Base-by-base conservation (phyloP, 2,888 invertebrate species). In the Philereme vetulata region DNA sequence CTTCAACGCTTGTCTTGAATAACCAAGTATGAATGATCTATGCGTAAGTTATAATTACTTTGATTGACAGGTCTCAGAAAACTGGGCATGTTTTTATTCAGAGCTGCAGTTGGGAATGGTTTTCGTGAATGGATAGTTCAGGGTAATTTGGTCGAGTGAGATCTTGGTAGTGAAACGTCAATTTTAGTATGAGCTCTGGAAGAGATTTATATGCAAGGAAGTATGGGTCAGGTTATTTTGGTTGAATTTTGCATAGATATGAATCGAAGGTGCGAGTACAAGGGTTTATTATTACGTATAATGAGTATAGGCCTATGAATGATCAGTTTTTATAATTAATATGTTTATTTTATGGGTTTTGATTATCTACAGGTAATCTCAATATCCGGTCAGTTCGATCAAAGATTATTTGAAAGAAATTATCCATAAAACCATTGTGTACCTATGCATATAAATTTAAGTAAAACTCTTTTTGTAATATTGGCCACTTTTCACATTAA, bases 221-320 rank as follows among this genome's bases (percentile, higher is more conserved):
- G 8, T 3, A n/a, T 7, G 59, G 74, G 36, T 73, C 71, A 65
- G 48, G 51, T 50, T 55, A 66, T 49, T 40, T 4, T 67, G 61
- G 69, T 3, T 0, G 0, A 0, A n/a, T 64, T 74, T 74, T 57
- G 54, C 67, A 74, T 74, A 70, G 74, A 72, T 76, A 59, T 62
- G 58, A 64, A 71, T 63, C 69, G 54, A 67, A 74, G 75, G 78
- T 80, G 83, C 74, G 65, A 72, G 63, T 66, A 77, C 72, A 76
- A 60, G 45, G 11, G 42, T 44, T 8, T 36, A 6, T 36, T 8
- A 33, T 32, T 9, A n/a, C 58, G 68, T 53, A 67, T 70, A 67
- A 77, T 74, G 66, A 69, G 69, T 63, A 71, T 70, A 70, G 61
- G 56, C 34, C 45, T 58, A 59, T 62, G 62, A 64, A 68, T 71